phyloP scores from a whole-genome alignment of 2,113 vertebrate genomes.

The Gorsachius goisagi region DNA sequence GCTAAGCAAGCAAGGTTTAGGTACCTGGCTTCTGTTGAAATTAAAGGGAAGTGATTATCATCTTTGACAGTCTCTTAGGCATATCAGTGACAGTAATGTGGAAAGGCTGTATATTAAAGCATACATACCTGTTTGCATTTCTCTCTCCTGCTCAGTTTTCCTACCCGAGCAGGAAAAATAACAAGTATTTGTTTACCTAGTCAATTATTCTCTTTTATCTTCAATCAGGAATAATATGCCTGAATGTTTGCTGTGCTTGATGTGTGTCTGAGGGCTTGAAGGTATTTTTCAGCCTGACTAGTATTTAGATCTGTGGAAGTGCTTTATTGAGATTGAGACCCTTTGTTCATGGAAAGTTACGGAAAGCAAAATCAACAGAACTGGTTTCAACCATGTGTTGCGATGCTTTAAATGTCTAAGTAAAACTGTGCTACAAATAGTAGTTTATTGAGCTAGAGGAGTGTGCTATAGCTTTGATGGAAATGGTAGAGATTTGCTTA shows the following conservation, averaged over 20 bases:
- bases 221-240: background rate
- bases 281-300: slow-evolving; percentile 34
- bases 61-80: background rate
- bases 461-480: slow-evolving; percentile 27
- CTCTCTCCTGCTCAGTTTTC: background rate
- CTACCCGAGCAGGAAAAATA: background rate
- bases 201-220: slow-evolving; percentile 8
- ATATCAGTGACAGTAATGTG: background rate
- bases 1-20: background rate
- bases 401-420: background rate
- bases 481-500: slow-evolving; percentile 57
- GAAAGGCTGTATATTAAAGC: background rate
- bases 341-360: background rate
- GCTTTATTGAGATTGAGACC: slow-evolving; percentile 6
- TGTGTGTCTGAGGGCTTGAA: background rate
- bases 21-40: background rate
- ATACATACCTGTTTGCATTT: background rate
- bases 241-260: background rate
- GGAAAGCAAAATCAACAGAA: background rate
- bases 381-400: background rate
- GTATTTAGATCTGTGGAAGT: background rate
- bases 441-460: background rate
- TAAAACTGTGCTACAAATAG: background rate
- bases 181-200: background rate
- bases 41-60: background rate